Evolutionary conservation across 2,113 vertebrate species (phyloP).

Genomic region (Nyctereutes procyonoides): DNA sequence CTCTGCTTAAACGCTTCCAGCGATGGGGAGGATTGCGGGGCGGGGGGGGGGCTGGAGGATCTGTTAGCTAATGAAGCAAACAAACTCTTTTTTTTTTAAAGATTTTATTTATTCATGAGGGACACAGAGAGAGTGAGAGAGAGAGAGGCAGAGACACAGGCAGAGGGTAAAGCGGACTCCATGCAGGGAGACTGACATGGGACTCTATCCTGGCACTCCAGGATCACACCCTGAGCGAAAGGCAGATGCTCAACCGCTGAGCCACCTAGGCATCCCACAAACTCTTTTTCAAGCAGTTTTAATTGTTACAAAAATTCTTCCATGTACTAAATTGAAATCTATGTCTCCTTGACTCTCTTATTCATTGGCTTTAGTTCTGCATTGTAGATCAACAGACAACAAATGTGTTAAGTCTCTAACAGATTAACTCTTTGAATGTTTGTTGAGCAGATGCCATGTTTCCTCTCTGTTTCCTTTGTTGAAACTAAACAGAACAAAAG

Average conservation of each 20-base stretch:
- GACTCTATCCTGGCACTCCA: too few species aligned
- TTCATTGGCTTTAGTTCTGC: not conserved
- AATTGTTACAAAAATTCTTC: not conserved
- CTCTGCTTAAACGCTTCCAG: not conserved
- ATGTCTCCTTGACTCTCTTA: not conserved
- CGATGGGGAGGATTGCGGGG: not conserved
- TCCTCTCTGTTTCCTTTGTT: not conserved
- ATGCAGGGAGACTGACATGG: too few species aligned
- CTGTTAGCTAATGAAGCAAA: not conserved
- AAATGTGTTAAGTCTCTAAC: not conserved
- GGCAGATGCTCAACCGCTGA: too few species aligned
- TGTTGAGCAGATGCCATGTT: not conserved
- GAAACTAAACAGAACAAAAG: not conserved
- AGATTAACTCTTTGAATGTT: not conserved
- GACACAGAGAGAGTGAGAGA: too few species aligned
- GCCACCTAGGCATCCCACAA: too few species aligned
- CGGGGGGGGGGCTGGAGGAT: rapidly evolving
- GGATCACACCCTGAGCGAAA: too few species aligned
- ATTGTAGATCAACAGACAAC: not conserved
- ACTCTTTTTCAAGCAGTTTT: not conserved
- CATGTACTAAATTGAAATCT: not conserved
- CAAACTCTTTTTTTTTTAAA: too few species aligned
- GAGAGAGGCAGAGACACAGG: too few species aligned
- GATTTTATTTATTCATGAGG: too few species aligned
- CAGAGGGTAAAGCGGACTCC: too few species aligned